Evolutionary conservation across 2,888 invertebrate species (phyloP).

Genomic region (Lottia scabra): DNA sequence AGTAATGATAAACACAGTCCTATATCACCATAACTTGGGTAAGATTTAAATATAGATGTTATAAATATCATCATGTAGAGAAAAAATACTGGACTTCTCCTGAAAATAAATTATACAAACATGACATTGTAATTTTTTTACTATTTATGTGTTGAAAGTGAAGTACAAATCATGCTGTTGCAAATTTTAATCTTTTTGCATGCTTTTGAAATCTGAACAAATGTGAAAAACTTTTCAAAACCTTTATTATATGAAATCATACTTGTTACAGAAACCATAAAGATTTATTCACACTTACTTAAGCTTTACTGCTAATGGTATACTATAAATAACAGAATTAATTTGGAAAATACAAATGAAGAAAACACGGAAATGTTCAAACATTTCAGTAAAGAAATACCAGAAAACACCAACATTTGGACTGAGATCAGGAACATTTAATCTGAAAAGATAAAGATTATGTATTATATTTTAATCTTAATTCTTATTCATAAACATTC

Average conservation of each 20-base stretch:
- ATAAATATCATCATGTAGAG: slow-evolving; percentile 73
- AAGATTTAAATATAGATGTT: slow-evolving; percentile 93
- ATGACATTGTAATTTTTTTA: too few species aligned
- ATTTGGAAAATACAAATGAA: slow-evolving; percentile 98
- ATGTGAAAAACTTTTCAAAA: too few species aligned
- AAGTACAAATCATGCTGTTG: too few species aligned
- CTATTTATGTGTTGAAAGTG: too few species aligned
- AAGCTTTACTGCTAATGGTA: slow-evolving; percentile 79
- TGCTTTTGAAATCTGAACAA: too few species aligned
- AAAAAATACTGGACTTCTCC: slow-evolving; percentile 68
- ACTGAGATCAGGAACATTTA: slow-evolving; percentile 91
- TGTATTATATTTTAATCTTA: neutral
- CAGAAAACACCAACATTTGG: slow-evolving; percentile 98
- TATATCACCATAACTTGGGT: slow-evolving; percentile 95
- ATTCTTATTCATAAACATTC: too few species aligned
- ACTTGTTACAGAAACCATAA: too few species aligned
- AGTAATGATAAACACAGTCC: slow-evolving; percentile 90
- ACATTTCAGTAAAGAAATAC: slow-evolving; percentile 99
- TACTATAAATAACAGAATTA: slow-evolving; percentile 90
- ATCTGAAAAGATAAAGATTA: slow-evolving; percentile 73
- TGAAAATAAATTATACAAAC: slow-evolving; percentile 42
- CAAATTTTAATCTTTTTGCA: too few species aligned
- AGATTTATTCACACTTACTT: slow-evolving; percentile 70
- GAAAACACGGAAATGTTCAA: slow-evolving; percentile 95
- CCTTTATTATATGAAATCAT: too few species aligned